Conservation (phyloP, 2,888 invertebrate species). For the Pedicia rivosa region DNA sequence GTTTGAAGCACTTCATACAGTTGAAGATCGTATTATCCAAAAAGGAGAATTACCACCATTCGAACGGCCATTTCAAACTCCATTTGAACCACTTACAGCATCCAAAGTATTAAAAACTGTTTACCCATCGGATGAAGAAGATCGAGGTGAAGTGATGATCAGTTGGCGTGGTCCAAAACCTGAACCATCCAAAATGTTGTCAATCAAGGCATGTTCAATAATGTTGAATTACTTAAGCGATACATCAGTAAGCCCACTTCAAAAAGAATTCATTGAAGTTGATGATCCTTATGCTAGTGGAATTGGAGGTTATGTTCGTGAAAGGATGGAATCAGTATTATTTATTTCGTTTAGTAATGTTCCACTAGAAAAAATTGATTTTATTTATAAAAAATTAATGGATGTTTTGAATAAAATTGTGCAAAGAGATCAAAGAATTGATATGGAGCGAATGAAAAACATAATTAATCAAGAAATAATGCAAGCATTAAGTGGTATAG, state of each 20-base stretch:
- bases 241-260: slow-evolving; percentile 73
- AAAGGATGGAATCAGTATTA: slow-evolving; percentile 55
- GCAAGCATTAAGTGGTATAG: slow-evolving; percentile 53
- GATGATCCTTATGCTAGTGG: slow-evolving; percentile 67
- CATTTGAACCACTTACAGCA: slow-evolving; percentile 44
- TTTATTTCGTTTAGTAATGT: slow-evolving; percentile 62
- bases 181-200: slow-evolving; percentile 34
- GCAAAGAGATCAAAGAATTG: slow-evolving; percentile 36
- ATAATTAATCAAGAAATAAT: slow-evolving; percentile 55
- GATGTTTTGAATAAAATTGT: slow-evolving; percentile 32
- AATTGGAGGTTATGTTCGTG: slow-evolving; percentile 42
- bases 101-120: slow-evolving; percentile 35
- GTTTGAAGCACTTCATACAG: slow-evolving; percentile 49
- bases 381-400: slow-evolving; percentile 41
- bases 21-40: slow-evolving; percentile 53
- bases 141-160: slow-evolving; percentile 58
- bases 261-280: slow-evolving; percentile 66
- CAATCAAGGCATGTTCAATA: slow-evolving; percentile 48
- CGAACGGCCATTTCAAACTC: slow-evolving; percentile 59
- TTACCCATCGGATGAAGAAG: slow-evolving; percentile 63
- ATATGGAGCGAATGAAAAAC: slow-evolving; percentile 57
- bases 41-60: slow-evolving; percentile 34
- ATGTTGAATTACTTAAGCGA: slow-evolving; percentile 70
- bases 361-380: slow-evolving; percentile 44
- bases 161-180: slow-evolving; percentile 64